Evolutionary conservation across 2,113 vertebrate genomes (phyloP).

Genomic region (Echinops telfairi): DNA sequence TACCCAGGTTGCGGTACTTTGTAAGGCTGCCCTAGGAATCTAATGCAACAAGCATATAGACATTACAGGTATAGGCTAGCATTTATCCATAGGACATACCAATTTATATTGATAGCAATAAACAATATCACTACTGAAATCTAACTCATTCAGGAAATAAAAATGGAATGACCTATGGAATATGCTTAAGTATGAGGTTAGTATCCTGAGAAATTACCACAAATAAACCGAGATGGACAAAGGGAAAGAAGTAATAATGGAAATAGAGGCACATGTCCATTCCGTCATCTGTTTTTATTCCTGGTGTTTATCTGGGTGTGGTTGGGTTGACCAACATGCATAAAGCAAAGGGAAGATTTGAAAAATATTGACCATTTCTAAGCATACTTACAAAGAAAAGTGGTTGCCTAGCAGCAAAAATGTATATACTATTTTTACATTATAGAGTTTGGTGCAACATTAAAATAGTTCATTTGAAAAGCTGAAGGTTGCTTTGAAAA

Average conservation of each 20-base stretch:
- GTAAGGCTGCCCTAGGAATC: too few relatives aligned
- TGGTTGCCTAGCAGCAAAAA: constrained; percentile 71
- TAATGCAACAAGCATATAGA: too few relatives aligned
- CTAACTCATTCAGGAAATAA: not conserved
- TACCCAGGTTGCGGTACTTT: too few relatives aligned
- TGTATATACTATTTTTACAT: constrained; percentile 61
- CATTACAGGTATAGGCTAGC: too few relatives aligned
- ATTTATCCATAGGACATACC: too few relatives aligned
- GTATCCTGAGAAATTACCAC: not conserved
- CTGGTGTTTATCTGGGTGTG: not conserved
- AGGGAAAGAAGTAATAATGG: not conserved
- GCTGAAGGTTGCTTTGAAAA: constrained; percentile 63
- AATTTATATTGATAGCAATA: not conserved
- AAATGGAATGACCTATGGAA: not conserved
- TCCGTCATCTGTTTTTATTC: not conserved
- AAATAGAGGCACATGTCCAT: too few relatives aligned
- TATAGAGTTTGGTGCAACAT: constrained; percentile 70
- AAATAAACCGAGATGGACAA: not conserved
- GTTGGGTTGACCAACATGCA: constrained; percentile 8
- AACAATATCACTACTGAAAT: not conserved
- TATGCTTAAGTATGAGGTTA: not conserved
- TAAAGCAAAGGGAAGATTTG: constrained; percentile 43
- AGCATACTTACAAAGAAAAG: constrained; percentile 74
- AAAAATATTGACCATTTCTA: constrained; percentile 66
- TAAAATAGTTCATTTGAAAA: constrained; percentile 77